phyloP scores from a whole-genome alignment of 2,113 vertebrate species.

The Odontophorus gujanensis region DNA sequence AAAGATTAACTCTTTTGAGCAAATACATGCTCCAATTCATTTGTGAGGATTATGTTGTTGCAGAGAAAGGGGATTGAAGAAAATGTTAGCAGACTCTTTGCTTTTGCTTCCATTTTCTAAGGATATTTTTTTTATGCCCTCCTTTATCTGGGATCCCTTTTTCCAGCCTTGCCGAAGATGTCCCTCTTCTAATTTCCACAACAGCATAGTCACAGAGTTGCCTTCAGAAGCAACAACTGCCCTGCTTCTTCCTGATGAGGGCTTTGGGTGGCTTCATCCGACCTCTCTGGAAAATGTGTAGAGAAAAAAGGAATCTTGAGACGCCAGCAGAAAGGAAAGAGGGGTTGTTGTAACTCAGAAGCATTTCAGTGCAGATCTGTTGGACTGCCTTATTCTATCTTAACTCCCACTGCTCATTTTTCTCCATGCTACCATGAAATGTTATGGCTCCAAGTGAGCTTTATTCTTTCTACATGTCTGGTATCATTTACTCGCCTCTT shows the following conservation, averaged over 20 bases:
- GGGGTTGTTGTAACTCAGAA: neutral
- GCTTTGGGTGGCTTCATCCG: neutral
- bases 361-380: neutral
- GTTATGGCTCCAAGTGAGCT: neutral
- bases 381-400: neutral
- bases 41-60: fast-evolving
- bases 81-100: neutral
- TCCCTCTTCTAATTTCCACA: neutral
- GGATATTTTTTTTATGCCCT: neutral
- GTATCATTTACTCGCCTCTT: neutral
- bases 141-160: neutral
- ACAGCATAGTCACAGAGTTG: neutral
- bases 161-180: neutral
- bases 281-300: neutral
- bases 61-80: neutral
- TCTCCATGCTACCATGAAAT: neutral
- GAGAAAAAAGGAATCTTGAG: neutral
- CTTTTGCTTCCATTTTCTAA: neutral
- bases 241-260: neutral
- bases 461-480: neutral
- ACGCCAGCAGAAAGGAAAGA: neutral
- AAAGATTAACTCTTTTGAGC: slow-evolving; percentile 67
- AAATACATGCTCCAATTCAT: neutral
- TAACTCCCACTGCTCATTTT: neutral
- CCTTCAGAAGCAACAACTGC: neutral